Evolutionary conservation across 2,797 vertebrate genomes (phyloP).

Genomic region (Hemibagrus guttatus): DNA sequence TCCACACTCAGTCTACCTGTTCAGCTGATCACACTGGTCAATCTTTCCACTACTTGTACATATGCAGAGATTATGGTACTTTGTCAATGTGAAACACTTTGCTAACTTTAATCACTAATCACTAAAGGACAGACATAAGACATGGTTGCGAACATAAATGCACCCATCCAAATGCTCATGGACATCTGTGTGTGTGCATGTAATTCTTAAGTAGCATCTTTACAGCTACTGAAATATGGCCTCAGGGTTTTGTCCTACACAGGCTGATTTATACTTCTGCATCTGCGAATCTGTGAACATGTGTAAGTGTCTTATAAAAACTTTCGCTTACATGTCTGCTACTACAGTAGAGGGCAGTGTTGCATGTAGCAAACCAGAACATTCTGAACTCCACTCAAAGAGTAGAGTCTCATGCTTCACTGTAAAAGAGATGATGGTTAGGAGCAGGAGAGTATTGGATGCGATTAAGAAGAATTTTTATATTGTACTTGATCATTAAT

Average conservation of each 20-base stretch:
- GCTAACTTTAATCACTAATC: constrained; percentile 54
- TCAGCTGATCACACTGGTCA: constrained; percentile 55
- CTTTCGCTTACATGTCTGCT: background rate
- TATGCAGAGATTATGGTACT: constrained; percentile 77
- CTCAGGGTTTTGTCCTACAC: constrained; percentile 49
- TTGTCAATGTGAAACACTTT: constrained; percentile 69
- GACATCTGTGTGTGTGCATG: constrained; percentile 31
- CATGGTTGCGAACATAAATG: background rate
- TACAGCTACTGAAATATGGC: constrained; percentile 39
- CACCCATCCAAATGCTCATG: constrained; percentile 23
- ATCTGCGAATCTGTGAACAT: background rate
- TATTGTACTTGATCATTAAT: background rate
- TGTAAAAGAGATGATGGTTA: background rate
- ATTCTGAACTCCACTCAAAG: background rate
- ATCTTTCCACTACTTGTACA: constrained; percentile 66
- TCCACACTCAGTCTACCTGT: constrained; percentile 51
- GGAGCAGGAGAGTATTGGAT: background rate
- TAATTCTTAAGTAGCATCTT: constrained; percentile 48
- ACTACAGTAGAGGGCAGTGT: constrained; percentile 20
- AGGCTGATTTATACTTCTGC: constrained; percentile 40
- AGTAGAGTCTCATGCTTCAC: background rate
- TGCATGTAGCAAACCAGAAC: background rate
- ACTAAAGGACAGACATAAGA: constrained; percentile 60
- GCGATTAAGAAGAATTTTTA: background rate
- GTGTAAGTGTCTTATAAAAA: background rate